phyloP scores from a whole-genome alignment of 2,888 invertebrate genomes.

The Ormyrus rosae region DNA sequence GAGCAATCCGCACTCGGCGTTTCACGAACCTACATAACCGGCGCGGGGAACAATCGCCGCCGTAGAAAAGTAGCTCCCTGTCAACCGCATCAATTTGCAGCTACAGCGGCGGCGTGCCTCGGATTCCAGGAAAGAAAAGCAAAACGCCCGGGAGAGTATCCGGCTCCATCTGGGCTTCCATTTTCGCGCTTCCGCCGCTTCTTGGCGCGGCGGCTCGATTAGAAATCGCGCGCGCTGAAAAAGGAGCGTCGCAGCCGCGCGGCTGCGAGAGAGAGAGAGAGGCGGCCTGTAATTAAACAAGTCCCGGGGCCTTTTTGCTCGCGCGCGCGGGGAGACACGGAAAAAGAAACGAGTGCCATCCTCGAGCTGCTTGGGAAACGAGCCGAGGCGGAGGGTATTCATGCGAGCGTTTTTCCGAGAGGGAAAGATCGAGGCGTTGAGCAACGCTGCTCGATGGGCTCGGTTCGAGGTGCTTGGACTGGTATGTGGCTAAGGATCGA shows the following conservation, averaged over 20 bases:
- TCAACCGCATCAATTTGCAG: background rate
- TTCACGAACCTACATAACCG: background rate
- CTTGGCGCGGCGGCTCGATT: slow-evolving; percentile 26
- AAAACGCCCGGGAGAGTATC: background rate
- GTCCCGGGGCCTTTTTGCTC: slow-evolving; percentile 16
- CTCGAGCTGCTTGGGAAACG: too few species aligned
- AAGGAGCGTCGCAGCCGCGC: background rate
- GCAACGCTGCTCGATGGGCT: too few species aligned
- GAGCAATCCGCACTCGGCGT: too few species aligned
- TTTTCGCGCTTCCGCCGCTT: slow-evolving; percentile 30
- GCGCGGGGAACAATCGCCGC: background rate
- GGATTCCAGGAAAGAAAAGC: slow-evolving; percentile 26
- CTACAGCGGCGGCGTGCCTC: background rate
- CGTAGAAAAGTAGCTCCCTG: background rate
- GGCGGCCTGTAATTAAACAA: slow-evolving; percentile 14
- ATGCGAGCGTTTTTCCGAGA: too few species aligned
- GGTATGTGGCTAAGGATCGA: too few species aligned
- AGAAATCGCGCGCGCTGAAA: slow-evolving; percentile 40
- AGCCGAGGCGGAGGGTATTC: too few species aligned
- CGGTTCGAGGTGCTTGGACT: too few species aligned
- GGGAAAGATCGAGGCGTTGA: too few species aligned
- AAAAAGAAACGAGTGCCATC: slow-evolving; percentile 1
- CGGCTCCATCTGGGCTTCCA: slow-evolving; percentile 12
- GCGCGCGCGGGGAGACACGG: background rate
- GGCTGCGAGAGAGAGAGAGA: background rate